Conservation (phyloP, 1,140 invertebrate species). For the Cydia strobilella region DNA sequence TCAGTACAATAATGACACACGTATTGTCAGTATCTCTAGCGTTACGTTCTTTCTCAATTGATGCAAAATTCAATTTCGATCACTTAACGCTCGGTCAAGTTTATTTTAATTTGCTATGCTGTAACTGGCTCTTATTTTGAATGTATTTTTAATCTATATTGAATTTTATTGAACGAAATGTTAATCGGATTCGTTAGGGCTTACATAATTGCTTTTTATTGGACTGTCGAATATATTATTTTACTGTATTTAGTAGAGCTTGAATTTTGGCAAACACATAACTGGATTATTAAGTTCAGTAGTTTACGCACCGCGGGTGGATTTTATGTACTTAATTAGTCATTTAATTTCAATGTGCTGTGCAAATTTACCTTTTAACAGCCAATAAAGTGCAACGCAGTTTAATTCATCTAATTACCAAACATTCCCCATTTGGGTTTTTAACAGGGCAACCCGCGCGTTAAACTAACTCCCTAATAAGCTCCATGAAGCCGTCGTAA, state of each 20-base stretch:
- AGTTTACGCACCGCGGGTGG: too few relatives aligned
- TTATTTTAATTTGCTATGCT: slow-evolving; percentile 26
- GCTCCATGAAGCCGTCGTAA: slow-evolving; percentile 3
- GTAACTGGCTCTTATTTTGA: slow-evolving; percentile 28
- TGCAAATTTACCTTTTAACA: background rate
- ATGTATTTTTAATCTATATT: slow-evolving; percentile 30
- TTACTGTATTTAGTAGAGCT: background rate
- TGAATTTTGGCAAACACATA: background rate
- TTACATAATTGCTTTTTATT: slow-evolving; percentile 6
- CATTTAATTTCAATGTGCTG: too few relatives aligned
- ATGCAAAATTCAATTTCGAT: slow-evolving; percentile 24
- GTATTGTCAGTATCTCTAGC: background rate
- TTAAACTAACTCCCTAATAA: slow-evolving; percentile 14
- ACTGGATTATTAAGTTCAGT: background rate
- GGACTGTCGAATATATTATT: background rate
- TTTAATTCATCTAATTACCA: background rate
- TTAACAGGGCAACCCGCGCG: slow-evolving; percentile 1
- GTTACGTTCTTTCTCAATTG: background rate
- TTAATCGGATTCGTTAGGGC: slow-evolving; percentile 6
- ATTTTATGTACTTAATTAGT: too few relatives aligned
- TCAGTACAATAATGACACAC: background rate
- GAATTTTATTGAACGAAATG: slow-evolving; percentile 2
- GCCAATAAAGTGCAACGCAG: background rate
- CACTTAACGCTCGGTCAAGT: background rate
- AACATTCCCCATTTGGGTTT: background rate